Base-by-base conservation (phyloP, 2,113 vertebrate species). In the Tetrax tetrax region DNA sequence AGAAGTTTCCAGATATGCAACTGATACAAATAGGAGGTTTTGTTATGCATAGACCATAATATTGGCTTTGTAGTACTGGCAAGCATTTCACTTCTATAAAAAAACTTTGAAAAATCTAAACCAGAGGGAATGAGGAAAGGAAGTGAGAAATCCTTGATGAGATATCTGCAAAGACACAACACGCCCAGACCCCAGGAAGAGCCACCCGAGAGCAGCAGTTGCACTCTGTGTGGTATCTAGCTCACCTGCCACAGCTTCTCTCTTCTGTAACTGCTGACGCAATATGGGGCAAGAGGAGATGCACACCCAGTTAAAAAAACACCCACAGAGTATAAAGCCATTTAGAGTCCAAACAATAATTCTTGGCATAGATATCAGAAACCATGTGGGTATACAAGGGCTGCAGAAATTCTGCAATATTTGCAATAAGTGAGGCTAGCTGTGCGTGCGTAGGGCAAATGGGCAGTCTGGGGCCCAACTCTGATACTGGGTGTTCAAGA, bases 311-410 rank as follows among this genome's bases (percentile, higher is more conserved):
- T 50, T 69, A 16, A 68, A 37, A 65, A 60, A 27, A 4, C 2
- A 22, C 4, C 3, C 10, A 41, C 16, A 47, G 7, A 76, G 4
- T 45, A 31, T 11, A 69, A 81, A 70, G 21, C 6, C 14, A 33
- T 37, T 45, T 68, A 65, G 20, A 60, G 4, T 7, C 18, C 12
- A 65, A 77, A 72, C 8, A 43, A 17, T 4, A 43, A 12, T 12
- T 16, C 41, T 47, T 72, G 53, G 5, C 1, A 2, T 12, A 41
- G 8, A 3, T 22, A 25, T 12, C 48, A 31, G 19, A 56, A 48
- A 50, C 4, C 3, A 27, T 0, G 0, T 24, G 14, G 3, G 4
- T 45, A 14, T 37, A 41, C 7, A 69, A 37, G 6, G 5, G 13
- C 24, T 31, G 28, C 10, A 56, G 4, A 38, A 21, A 51, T 80